These are phyloP conservation scores for Cantharis lateralis DNA, from an alignment of 2,888 invertebrate genomes.

Conservation along the genomic window DNA sequence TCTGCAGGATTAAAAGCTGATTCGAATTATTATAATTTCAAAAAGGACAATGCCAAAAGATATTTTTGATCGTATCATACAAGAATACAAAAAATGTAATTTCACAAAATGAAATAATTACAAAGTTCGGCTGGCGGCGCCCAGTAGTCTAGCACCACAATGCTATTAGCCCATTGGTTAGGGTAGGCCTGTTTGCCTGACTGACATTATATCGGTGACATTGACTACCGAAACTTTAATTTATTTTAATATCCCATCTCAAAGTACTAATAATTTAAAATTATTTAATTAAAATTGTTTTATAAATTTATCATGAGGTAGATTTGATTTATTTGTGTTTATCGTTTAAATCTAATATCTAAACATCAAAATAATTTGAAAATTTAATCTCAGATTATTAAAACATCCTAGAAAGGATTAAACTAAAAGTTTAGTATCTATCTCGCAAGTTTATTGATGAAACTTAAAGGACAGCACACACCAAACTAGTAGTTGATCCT, in stretches of 20 bases:
- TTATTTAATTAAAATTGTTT: background rate
- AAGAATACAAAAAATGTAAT: too few species aligned
- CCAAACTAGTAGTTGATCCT: background rate
- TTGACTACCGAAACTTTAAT: background rate
- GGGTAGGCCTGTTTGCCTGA: background rate
- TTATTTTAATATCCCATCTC: background rate
- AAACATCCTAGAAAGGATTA: background rate
- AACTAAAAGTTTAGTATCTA: background rate
- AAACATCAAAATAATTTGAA: background rate
- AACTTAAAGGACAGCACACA: background rate
- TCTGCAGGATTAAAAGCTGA: too few species aligned
- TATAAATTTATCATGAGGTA: background rate
- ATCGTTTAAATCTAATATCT: background rate
- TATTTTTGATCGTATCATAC: too few species aligned
- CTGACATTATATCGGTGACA: background rate
- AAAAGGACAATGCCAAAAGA: too few species aligned
- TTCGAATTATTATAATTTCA: too few species aligned
- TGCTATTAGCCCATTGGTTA: too few species aligned
- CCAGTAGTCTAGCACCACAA: too few species aligned
- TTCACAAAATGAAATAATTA: too few species aligned
- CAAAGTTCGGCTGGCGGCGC: too few species aligned
- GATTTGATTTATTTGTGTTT: background rate
- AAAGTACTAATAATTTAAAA: background rate
- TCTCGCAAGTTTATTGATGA: background rate
- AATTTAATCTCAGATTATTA: background rate